phyloP scores from a whole-genome alignment of 2,113 vertebrate genomes.

The Takifugu bimaculatus region DNA sequence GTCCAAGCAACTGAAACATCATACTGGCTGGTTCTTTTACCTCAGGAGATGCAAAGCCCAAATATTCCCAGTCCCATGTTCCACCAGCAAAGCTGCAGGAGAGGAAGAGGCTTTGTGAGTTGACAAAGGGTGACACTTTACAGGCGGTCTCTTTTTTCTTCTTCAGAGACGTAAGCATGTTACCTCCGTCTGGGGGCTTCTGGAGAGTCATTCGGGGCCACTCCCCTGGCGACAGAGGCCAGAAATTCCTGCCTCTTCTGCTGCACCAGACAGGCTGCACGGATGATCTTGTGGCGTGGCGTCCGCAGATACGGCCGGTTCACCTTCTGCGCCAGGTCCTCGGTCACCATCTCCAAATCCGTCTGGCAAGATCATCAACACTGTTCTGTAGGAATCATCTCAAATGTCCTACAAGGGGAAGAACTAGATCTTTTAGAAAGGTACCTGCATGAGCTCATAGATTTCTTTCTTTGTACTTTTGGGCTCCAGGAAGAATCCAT shows the following conservation, averaged over 20 bases:
- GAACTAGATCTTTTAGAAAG: conserved; percentile 21
- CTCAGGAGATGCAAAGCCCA: conserved; percentile 97
- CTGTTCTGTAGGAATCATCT: conserved; percentile 1
- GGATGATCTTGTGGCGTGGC: conserved; percentile 95
- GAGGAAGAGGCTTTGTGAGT: conserved; percentile 19
- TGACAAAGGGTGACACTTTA: no score
- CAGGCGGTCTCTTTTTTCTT: no score
- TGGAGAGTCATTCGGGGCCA: conserved; percentile 95
- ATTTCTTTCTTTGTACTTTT: conserved; percentile 99
- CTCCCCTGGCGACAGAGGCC: conserved; percentile 92
- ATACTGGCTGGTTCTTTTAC: conserved; percentile 71
- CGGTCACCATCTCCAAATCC: conserved; percentile 98
- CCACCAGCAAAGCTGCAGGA: conserved; percentile 91
- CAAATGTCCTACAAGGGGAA: conserved; percentile 22
- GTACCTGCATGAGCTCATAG: conserved; percentile 99
- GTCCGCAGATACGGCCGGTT: conserved; percentile 98
- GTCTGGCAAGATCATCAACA: conserved; percentile 75
- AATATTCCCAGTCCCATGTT: conserved; percentile 99
- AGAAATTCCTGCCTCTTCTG: conserved; percentile 97
- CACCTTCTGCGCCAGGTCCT: conserved; percentile 98
- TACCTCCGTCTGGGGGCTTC: conserved; percentile 93
- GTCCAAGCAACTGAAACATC: background rate
- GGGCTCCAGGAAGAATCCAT: conserved; percentile 97
- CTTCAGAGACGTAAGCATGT: background rate
- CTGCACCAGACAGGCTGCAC: conserved; percentile 93